Base-by-base conservation (phyloP, 2,797 vertebrate genomes). In the Rallus crepitans region DNA sequence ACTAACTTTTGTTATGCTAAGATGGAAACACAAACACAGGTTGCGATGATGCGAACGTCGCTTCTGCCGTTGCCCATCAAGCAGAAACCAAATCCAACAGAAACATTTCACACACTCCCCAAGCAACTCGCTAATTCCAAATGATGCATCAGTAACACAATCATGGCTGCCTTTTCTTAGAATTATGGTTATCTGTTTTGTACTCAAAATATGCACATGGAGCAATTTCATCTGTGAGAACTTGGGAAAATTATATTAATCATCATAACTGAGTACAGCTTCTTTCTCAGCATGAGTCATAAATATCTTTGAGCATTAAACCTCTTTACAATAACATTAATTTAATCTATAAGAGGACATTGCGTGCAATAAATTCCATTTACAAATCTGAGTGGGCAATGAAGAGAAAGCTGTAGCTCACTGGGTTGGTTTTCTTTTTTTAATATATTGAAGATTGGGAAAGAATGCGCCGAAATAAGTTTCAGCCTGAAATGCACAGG, bases 301-400 rank as follows among this genome's bases (percentile, higher is more conserved):
- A 98, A 98, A 97, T 98, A 98, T 97, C 96, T 96, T 95, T 91
- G 91, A 97, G 94, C 95, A 97, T 98, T 98, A 97, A 97, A 97
- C 92, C 95, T 97, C 95, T 98, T 98, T 98, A 97, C 96, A 98
- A 98, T 98, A 97, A 97, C 95, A 97, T 97, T 97, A 98, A 98
- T 98, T 97, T 98, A 97, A 98, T 98, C 97, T 97, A 96, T 97
- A 98, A 97, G 97, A 97, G 97, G 94, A 95, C 93, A 97, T 90
- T 92, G 92, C n/a, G 1, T 96, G 94, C 96, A 95, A 96, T 97
- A 97, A 98, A 98, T 98, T 97, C 96, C 87, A 95, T 97, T 98
- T 98, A 94, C 93, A 97, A 98, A 97, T 97, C 87, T 89, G 96
- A 98, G 96, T 95, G 96, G 95, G 92, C 92, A 96, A 92, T 79